Evolutionary conservation across 2,888 invertebrate species (phyloP), one percentile per base, ranked within the genome.

Genomic region (Anarsia innoxiella): DNA sequence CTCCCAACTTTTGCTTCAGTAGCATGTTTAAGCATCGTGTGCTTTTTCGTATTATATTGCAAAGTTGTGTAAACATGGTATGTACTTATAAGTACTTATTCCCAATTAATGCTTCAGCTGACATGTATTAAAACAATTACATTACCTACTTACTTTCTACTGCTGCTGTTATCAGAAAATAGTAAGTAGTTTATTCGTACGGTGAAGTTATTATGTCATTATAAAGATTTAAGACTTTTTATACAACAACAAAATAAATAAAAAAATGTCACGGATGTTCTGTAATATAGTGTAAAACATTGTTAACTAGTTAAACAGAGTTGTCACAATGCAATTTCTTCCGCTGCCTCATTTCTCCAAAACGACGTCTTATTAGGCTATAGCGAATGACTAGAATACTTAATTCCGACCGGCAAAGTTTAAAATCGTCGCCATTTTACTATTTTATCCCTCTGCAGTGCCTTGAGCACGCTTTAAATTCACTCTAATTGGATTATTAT

Each of bases 401-500:
- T 41, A 36, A 44, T 36, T 42, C 28, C 41, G 44, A 49, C 48
- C 51, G 45, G 33, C 37, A 40, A 42, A 45, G 50, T 48, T 50
- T 46, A 44, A 48, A 48, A 49, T 45, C 16, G 36, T 33, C 37
- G 36, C 43, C 39, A 44, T 50, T 52, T 59, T 50, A 50, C 49
- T 53, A 56, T 59, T 60, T 61, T 51, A 52, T 53, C 51, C 42
- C 39, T 40, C 41, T 56, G 56, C 56, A 54, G 49, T 51, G 45
- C 51, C 54, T 53, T 38, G 46, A 54, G 59, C 47, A 53, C 55
- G 59, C 53, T 58, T 66, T 62, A 65, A 66, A 67, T 70, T 70
- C 56, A 50, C 40, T 44, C 63, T 72, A 73, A 74, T 73, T 68
- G 66, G 59, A 69, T 70, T 70, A 72, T 72, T 67, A 69, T 67